Evolutionary conservation across 2,888 invertebrate species (phyloP), one percentile per base, ranked within the genome.

Genomic region (Mythimna ferrago): DNA sequence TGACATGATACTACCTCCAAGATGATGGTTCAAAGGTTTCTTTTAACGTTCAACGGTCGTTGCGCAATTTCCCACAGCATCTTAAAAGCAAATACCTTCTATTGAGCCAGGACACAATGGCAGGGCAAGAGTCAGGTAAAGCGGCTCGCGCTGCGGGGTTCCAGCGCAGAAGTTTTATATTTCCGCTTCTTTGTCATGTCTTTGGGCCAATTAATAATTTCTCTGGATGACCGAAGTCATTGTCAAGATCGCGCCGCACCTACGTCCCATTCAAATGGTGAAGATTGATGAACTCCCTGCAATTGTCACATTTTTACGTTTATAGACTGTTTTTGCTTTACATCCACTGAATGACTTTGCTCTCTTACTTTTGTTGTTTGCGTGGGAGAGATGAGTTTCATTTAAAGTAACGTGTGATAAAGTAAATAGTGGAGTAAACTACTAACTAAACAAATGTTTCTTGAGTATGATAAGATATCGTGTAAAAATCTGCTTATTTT

Each of bases 101-200:
- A 93, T 95, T 93, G 93, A 95, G 92, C 90, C 87, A 86, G 88
- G 89, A 89, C 88, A 96, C 95, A 96, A 96, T 94, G 90, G 93
- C 85, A 91, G 96, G 95, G 93, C 96, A 96, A 95, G 95, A 96
- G 96, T 96, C 96, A 96, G 96, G 96, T 96, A 96, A 91, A 94
- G 93, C 93, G 93, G 92, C 91, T 94, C 92, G 81, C 95, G 82
- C 95, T 82, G 92, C 94, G 93, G 96, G 96, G 94, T 93, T 92
- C 91, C 93, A 89, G 91, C 87, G 92, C 91, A 93, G 92, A 93
- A 95, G 95, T 96, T 96, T 96, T 96, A 96, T 96, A 96, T 96
- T 95, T 96, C 96, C 96, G 96, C 93, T 96, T 95, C 96, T 95
- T 96, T 96, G 96, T 96, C 90, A 87, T 90, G 88, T 89, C 89